Conservation (phyloP, 2,113 vertebrate species). For the Hystrix brachyura region DNA sequence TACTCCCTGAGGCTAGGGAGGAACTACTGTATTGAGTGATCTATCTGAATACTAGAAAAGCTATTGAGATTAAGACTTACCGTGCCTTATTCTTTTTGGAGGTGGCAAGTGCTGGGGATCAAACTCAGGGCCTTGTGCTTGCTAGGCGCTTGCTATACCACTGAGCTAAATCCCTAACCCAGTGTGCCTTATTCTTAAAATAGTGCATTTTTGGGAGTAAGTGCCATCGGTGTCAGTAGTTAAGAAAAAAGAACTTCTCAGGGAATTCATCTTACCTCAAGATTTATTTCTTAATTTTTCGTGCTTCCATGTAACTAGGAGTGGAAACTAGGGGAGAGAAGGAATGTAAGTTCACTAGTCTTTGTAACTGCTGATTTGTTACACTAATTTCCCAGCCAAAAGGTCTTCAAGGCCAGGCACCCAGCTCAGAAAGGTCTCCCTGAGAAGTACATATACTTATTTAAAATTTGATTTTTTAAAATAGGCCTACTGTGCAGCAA, state of each 20-base stretch:
- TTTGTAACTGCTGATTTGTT: not conserved
- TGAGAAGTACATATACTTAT: not conserved
- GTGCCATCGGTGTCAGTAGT: not conserved
- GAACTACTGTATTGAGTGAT: not conserved
- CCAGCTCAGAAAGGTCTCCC: not conserved
- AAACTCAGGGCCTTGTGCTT: no score
- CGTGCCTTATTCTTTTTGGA: not conserved
- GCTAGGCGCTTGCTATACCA: no score
- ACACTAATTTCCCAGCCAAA: not conserved
- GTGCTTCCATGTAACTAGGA: constrained; percentile 15
- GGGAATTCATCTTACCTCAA: not conserved
- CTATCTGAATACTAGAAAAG: constrained; percentile 25
- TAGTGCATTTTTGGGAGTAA: not conserved
- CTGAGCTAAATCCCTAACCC: no score
- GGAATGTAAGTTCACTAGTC: not conserved
- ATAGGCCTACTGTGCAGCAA: not conserved
- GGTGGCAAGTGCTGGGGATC: no score
- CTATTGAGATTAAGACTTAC: constrained; percentile 7
- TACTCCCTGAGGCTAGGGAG: not conserved
- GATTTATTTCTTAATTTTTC: constrained; percentile 48
- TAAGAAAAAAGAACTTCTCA: constrained; percentile 7
- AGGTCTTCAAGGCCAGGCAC: not conserved
- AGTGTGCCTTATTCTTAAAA: not conserved
- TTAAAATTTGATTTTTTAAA: not conserved
- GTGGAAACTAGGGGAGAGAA: not conserved